Evolutionary conservation across 1,140 invertebrate species (phyloP).

Genomic region (Drosophila oshimai): DNA sequence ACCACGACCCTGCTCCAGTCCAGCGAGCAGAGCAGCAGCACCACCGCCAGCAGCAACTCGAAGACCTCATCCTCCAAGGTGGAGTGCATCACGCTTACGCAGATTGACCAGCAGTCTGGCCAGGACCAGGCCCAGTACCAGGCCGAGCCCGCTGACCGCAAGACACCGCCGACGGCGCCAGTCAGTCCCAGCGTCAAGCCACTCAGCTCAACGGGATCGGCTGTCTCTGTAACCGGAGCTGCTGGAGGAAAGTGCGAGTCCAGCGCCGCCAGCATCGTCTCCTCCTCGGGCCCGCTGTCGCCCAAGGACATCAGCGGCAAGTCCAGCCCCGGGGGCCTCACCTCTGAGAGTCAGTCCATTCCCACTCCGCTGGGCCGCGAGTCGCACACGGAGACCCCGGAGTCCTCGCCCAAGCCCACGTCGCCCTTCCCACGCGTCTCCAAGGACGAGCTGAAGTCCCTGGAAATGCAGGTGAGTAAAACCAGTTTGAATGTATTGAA

Average conservation of each 20-base stretch:
- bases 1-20: conserved; percentile 47
- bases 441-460: conserved; percentile 71
- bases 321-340: conserved; percentile 77
- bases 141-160: conserved; percentile 49
- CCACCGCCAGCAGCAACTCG: conserved; percentile 18
- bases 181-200: conserved; percentile 74
- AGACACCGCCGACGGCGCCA: conserved; percentile 78
- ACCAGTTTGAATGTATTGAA: too few relatives aligned
- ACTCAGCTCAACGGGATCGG: conserved; percentile 1
- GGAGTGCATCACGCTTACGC: conserved; percentile 63
- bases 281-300: conserved; percentile 70
- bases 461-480: conserved; percentile 12
- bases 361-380: conserved; percentile 75
- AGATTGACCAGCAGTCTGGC: conserved; percentile 30
- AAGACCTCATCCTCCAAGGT: conserved; percentile 42
- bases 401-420: conserved; percentile 81
- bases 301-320: conserved; percentile 81
- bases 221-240: background rate
- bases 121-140: conserved; percentile 27
- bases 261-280: conserved; percentile 57
- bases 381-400: conserved; percentile 76
- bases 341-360: conserved; percentile 82
- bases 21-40: conserved; percentile 40
- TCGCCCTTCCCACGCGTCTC: conserved; percentile 78
- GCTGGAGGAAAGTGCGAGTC: conserved; percentile 44